Evolutionary conservation across 1,140 invertebrate species (phyloP).

Genomic region (Tetragnatha versicolor): DNA sequence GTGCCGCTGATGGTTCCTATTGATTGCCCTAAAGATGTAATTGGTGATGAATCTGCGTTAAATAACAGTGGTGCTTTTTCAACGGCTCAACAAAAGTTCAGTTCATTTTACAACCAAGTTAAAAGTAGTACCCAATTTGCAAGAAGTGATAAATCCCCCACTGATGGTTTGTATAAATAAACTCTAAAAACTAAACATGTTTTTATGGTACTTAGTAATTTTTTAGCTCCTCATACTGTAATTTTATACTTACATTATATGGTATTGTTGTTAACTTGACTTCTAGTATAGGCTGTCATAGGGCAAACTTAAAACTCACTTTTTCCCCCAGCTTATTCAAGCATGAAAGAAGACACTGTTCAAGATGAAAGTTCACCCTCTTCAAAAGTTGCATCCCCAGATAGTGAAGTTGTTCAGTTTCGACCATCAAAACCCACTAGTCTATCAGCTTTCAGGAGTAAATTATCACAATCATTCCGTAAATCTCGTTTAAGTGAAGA

Average conservation of each 20-base stretch:
- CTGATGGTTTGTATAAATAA: constrained; percentile 13
- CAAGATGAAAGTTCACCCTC: not conserved
- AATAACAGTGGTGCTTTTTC: constrained; percentile 6
- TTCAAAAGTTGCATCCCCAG: not conserved
- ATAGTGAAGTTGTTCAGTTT: not conserved
- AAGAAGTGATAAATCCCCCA: constrained; percentile 12
- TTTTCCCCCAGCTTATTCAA: too few species aligned
- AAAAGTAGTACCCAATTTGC: constrained; percentile 11
- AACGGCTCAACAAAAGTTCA: constrained; percentile 46
- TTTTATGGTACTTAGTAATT: too few species aligned
- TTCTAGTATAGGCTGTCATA: too few species aligned
- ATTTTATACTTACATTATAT: too few species aligned
- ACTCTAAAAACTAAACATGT: too few species aligned
- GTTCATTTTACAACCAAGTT: constrained; percentile 38
- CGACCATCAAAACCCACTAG: constrained; percentile 7
- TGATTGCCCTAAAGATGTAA: constrained; percentile 36
- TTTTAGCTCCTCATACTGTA: too few species aligned
- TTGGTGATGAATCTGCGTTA: constrained; percentile 18
- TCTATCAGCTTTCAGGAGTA: constrained; percentile 22
- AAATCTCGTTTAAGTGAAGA: constrained; percentile 24
- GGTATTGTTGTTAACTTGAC: too few species aligned
- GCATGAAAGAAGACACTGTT: too few species aligned
- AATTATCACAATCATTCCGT: constrained; percentile 43
- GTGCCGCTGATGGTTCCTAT: constrained; percentile 37
- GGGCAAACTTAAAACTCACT: too few species aligned